phyloP scores from a whole-genome alignment of 2,113 vertebrate genomes.

The Callithrix jacchus region DNA sequence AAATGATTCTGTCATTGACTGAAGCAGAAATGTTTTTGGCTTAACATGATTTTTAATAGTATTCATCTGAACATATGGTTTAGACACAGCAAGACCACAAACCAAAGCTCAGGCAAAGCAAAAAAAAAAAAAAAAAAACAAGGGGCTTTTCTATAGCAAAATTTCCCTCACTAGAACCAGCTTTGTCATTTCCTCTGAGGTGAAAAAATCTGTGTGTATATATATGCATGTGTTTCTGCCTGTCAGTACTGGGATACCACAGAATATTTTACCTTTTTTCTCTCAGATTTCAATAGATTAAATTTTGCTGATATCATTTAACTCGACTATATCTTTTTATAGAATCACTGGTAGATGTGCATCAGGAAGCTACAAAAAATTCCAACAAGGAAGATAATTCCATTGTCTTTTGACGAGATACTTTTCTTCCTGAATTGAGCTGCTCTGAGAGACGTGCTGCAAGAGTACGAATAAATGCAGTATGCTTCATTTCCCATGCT shows the following conservation, averaged over 20 bases:
- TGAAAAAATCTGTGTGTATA: background rate
- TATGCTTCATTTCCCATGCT: constrained; percentile 66
- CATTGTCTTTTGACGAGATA: constrained; percentile 55
- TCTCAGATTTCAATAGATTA: background rate
- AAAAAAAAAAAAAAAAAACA: constrained; percentile 44
- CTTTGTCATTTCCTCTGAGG: background rate
- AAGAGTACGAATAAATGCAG: constrained; percentile 70
- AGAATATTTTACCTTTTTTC: constrained; percentile 9
- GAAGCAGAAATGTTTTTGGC: background rate
- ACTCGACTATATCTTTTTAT: constrained; percentile 47
- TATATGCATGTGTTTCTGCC: background rate
- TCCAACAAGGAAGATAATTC: constrained; percentile 67
- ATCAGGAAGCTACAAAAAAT: constrained; percentile 60
- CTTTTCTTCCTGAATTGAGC: constrained; percentile 54
- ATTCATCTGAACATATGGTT: constrained; percentile 47
- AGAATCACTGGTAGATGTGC: constrained; percentile 76
- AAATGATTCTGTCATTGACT: background rate
- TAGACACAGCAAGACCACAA: constrained; percentile 40
- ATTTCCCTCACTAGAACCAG: background rate
- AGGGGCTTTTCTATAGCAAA: background rate
- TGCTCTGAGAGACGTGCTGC: constrained; percentile 51
- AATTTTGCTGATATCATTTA: constrained; percentile 60
- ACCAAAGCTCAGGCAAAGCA: constrained; percentile 44
- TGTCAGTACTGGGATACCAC: background rate
- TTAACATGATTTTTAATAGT: constrained; percentile 3